Conservation (phyloP, 2,888 invertebrate genomes). For the Limnephilus rhombicus region DNA sequence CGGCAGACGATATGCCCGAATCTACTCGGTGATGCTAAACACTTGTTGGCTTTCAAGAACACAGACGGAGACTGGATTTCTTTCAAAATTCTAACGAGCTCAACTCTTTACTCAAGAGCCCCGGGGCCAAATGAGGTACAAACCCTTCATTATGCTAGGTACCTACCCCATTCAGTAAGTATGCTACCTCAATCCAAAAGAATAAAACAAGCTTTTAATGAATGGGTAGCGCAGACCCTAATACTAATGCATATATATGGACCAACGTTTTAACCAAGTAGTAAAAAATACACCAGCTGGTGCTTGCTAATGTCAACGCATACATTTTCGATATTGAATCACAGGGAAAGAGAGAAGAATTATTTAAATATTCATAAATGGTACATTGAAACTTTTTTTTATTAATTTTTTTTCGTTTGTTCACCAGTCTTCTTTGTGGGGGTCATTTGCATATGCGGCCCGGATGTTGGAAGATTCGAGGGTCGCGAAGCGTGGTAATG, state of each 20-base stretch:
- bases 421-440: constrained; percentile 5
- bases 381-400: constrained; percentile 52
- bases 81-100: constrained; percentile 10
- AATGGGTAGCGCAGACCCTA: constrained; percentile 57
- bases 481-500: constrained; percentile 53
- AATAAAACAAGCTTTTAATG: constrained; percentile 61
- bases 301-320: constrained; percentile 59
- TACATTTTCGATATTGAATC: constrained; percentile 44
- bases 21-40: constrained; percentile 28
- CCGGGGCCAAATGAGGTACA: constrained; percentile 57
- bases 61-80: constrained; percentile 54
- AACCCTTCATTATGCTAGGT: constrained; percentile 60
- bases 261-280: not conserved
- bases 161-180: constrained; percentile 47
- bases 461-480: constrained; percentile 45
- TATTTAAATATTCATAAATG: constrained; percentile 61
- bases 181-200: constrained; percentile 55
- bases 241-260: constrained; percentile 35
- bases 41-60: constrained; percentile 57
- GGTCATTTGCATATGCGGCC: constrained; percentile 53
- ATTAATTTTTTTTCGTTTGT: constrained; percentile 45
- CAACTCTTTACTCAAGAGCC: constrained; percentile 54
- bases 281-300: constrained; percentile 62
- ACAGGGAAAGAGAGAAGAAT: constrained; percentile 20
- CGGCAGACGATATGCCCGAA: constrained; percentile 26